Base-by-base conservation (phyloP, 2,888 invertebrate genomes). In the Athalia circularis region DNA sequence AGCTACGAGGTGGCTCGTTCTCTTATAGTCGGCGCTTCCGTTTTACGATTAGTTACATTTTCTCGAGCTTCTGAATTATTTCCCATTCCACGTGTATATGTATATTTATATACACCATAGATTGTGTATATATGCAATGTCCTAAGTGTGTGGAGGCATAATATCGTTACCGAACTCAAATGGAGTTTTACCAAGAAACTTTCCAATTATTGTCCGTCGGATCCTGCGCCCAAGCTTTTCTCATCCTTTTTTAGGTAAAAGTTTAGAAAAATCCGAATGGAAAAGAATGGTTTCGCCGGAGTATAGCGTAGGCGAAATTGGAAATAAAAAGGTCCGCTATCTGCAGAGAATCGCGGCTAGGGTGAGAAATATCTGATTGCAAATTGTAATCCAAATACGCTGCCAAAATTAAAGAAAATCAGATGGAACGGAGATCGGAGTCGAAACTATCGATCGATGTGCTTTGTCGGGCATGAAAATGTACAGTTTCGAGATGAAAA, bases 121-220 rank as follows among this genome's bases (percentile, higher is more conserved):
- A 29, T 29, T 29, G 52, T 29, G 2, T 54, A 4, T 13, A 13
- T 9, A 65, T 6, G 8, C 4, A 5, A 29, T 29, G 5, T 9
- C 29, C 52, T 61, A 15, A 50, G 57, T 72, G 65, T 52, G 43
- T 65, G 52, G 52, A 59, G 74, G 78, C 50, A 67, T 76, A 79
- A 79, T 79, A 79, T 64, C 76, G 76, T 79, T 79, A 59, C 76
- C 76, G 48, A 79, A 76, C 79, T 76, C 61, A 48, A 59, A 77
- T 76, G 76, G 76, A 79, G 79, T 76, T 79, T 67, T 57, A 61
- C 65, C 57, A 79, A 76, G 65, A 78, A 78, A 76, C 67, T 67
- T 79, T 76, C 79, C 79, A 76, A 76, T 79, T 79, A 76, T 78
- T 75, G 72, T 13, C 9, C 29, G 29, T 29, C 29, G 29, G 29